These are phyloP conservation scores for Tichodroma muraria DNA, from an alignment of 2,113 vertebrate genomes.

Conservation along the genomic window DNA sequence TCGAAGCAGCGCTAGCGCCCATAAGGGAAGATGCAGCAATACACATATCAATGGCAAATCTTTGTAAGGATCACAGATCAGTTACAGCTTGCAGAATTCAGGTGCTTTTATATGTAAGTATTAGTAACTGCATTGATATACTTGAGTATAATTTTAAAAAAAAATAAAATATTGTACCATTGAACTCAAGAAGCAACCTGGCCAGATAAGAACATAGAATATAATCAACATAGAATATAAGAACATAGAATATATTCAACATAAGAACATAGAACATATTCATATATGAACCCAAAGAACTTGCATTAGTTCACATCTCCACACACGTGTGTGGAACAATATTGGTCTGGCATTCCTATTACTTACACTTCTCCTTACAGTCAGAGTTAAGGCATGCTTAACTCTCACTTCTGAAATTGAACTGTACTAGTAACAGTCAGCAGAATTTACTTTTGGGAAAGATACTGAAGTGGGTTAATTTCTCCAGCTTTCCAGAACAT, in stretches of 20 bases:
- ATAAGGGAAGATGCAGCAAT: background rate
- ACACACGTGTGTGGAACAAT: background rate
- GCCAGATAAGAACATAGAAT: background rate
- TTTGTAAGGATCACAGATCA: background rate
- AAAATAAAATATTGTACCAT: no score
- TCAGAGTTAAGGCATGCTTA: no score
- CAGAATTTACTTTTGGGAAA: background rate
- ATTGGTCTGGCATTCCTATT: background rate
- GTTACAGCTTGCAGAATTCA: background rate
- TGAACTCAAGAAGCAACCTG: background rate
- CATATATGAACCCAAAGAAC: background rate
- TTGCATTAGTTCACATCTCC: background rate
- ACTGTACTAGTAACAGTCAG: background rate
- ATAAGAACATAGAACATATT: background rate
- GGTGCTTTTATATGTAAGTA: background rate
- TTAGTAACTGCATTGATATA: background rate
- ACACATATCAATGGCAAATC: background rate
- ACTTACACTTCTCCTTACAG: background rate
- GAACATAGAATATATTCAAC: background rate
- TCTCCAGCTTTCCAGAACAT: background rate
- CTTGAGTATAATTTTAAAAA: background rate
- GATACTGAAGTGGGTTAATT: background rate
- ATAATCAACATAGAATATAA: background rate
- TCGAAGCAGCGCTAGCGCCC: fast-evolving
- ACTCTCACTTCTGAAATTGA: background rate